Evolutionary conservation across 1,140 invertebrate genomes (phyloP).

Genomic region (Orussus abietinus): DNA sequence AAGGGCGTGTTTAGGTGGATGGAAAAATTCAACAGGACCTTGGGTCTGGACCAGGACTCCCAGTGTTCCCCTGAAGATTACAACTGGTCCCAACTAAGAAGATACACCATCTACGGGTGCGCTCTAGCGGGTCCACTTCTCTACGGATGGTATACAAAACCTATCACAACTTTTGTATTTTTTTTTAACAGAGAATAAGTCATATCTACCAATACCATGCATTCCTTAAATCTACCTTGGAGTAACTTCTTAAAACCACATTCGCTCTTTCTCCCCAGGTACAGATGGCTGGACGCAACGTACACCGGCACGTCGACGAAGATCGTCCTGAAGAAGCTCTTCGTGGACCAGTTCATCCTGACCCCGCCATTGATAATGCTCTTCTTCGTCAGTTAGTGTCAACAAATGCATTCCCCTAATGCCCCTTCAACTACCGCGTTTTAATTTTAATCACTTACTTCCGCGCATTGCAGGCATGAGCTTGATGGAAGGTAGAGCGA

Average conservation of each 20-base stretch:
- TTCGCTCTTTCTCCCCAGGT: conserved; percentile 56
- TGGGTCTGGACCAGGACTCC: conserved; percentile 22
- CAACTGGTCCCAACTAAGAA: conserved; percentile 36
- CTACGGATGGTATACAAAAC: conserved; percentile 34
- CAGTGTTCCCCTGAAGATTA: conserved; percentile 21
- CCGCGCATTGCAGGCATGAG: conserved; percentile 70
- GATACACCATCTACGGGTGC: conserved; percentile 42
- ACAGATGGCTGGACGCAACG: conserved; percentile 70
- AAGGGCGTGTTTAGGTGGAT: conserved; percentile 18
- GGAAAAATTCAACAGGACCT: conserved; percentile 20
- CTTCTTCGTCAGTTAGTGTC: conserved; percentile 67
- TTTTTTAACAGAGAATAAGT: conserved; percentile 4
- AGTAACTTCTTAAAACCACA: conserved; percentile 2
- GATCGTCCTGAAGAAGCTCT: conserved; percentile 66
- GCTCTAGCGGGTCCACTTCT: conserved; percentile 39
- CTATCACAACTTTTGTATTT: neutral
- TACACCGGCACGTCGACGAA: conserved; percentile 63
- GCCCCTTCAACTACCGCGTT: too few species aligned
- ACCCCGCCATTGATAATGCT: conserved; percentile 66
- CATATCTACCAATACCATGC: conserved; percentile 1
- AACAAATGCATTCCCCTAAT: too few species aligned
- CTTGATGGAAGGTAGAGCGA: conserved; percentile 63
- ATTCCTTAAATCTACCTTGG: neutral
- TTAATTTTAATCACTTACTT: too few species aligned
- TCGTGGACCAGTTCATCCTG: conserved; percentile 73